Evolutionary conservation across 2,888 invertebrate genomes (phyloP).

Genomic region (Halictus quadricinctus): DNA sequence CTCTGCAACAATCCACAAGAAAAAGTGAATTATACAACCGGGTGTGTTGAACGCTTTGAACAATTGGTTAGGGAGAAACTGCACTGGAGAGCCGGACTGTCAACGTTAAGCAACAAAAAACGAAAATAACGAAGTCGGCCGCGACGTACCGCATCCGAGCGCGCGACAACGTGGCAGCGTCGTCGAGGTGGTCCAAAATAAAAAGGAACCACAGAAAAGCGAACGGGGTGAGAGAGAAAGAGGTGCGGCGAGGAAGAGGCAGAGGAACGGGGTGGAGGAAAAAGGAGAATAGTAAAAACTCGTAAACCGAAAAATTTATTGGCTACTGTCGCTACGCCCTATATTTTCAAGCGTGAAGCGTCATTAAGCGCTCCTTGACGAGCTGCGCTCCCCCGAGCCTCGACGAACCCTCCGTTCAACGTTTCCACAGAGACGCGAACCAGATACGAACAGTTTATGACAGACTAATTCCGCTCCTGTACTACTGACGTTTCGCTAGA

Average conservation of each 20-base stretch:
- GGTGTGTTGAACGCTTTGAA: neutral
- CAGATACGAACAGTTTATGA: slow-evolving; percentile 39
- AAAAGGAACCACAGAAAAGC: neutral
- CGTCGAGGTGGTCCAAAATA: slow-evolving; percentile 22
- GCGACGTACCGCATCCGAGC: neutral
- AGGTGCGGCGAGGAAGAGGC: neutral
- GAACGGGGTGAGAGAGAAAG: neutral
- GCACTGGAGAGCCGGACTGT: neutral
- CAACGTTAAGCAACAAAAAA: neutral
- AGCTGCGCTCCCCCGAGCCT: neutral
- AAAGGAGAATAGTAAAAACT: slow-evolving; percentile 46
- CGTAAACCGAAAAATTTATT: slow-evolving; percentile 56
- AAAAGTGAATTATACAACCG: neutral
- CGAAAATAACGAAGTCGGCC: slow-evolving; percentile 6
- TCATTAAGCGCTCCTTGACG: slow-evolving; percentile 50
- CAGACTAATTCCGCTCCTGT: slow-evolving; percentile 44
- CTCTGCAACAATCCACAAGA: slow-evolving; percentile 85
- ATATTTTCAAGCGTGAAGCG: slow-evolving; percentile 51
- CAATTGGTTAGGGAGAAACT: neutral
- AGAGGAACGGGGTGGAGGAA: neutral
- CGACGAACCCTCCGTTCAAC: neutral
- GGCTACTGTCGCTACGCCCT: slow-evolving; percentile 34
- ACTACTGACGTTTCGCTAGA: neutral
- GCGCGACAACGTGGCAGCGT: neutral
- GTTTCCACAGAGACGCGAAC: neutral